Conservation (phyloP, 2,797 vertebrate genomes). For the Tympanoctomys barrerae region DNA sequence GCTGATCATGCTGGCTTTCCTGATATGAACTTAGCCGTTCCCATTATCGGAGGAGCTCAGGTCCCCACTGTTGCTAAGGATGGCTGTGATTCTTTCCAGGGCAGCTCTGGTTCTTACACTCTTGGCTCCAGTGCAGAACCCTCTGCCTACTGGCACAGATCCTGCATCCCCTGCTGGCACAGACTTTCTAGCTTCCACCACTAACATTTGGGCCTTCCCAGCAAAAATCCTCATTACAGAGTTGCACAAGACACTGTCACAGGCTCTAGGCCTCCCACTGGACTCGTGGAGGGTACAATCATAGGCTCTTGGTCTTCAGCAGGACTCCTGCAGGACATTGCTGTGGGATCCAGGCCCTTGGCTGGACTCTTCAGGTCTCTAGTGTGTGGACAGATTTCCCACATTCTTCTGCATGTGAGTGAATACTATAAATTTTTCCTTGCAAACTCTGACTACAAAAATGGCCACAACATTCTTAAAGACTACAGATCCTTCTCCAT, state of each 20-base stretch:
- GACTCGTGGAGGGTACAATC: neutral
- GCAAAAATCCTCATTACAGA: neutral
- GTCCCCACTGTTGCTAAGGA: neutral
- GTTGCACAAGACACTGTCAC: neutral
- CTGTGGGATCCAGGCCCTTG: too few species aligned
- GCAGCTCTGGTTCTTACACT: neutral
- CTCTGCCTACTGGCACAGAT: neutral
- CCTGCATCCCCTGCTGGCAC: neutral
- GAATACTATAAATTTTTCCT: neutral
- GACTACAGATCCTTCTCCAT: neutral
- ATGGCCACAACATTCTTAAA: neutral
- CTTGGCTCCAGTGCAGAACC: neutral
- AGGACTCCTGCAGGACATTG: too few species aligned
- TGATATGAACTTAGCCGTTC: neutral
- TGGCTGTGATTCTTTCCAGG: neutral
- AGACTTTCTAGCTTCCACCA: neutral
- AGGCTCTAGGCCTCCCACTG: neutral
- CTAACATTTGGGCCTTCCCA: neutral
- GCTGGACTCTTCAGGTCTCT: neutral
- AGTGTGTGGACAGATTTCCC: neutral
- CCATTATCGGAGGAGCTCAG: too few species aligned
- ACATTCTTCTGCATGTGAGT: neutral
- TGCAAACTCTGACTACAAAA: neutral
- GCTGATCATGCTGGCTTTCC: neutral
- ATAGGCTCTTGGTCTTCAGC: neutral